Base-by-base conservation (phyloP, 2,113 vertebrate species). In the Scatophagus argus region DNA sequence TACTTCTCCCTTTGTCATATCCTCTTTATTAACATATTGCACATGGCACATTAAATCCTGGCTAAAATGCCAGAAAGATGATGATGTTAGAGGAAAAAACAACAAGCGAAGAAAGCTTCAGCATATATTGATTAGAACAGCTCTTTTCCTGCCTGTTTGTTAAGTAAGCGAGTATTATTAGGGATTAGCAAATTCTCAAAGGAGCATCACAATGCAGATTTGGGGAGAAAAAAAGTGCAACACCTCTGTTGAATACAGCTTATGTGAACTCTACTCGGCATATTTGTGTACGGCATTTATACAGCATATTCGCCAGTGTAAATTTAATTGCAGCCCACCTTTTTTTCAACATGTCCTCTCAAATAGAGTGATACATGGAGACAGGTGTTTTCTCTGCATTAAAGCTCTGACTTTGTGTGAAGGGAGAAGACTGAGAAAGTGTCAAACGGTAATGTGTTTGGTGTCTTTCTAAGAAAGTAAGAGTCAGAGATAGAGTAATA, bases 41-140 rank as follows among this genome's bases (percentile, higher is more conserved):
- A 32, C 17, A 21, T 7, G 39, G 39, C 8, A n/a, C 19, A 31
- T 8, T 39, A 32, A 54, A 54, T 41, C 11, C 38, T 13, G 36
- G 16, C 4, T 52, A 27, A 47, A 60, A 10, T 9, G 23, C 21
- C 46, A 31, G 10, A 32, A 74, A 34, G 41, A 64, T 14, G 17
- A 74, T 43, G 47, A 54, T 44, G 23, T 16, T 19, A 25, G 8
- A 17, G 14, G 21, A 12, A 41, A 69, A 8, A 6, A 12, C 10
- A 23, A 44, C n/a, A 63, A 39, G 34, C 47, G 32, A 3, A 44
- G 19, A 43, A 16, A 54, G 59, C 43, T 31, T 52, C 34, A 29
- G 58, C 46, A 51, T 41, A 34, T 46, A 63, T 64, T 34, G 60
- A 74, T 74, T 46, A 34, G n/a, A 25, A 21, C 46, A 25, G 17